Conservation (phyloP, 2,888 invertebrate species). For the Campoplex nolae region DNA sequence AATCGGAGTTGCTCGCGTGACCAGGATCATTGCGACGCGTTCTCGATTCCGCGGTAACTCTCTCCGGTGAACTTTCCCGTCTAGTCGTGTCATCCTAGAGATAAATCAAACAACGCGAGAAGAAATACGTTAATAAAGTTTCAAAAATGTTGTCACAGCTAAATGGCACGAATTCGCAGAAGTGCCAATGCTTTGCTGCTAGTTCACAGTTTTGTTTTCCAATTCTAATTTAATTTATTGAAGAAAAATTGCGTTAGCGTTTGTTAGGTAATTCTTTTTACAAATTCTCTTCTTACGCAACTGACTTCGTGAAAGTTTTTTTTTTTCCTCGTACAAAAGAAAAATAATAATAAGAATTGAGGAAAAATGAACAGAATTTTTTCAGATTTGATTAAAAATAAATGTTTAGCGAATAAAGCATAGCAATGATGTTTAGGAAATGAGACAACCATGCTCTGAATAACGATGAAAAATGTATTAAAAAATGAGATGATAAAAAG, state of each 20-base stretch:
- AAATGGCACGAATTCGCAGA: not conserved
- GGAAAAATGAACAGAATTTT: too few relatives aligned
- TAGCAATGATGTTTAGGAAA: too few relatives aligned
- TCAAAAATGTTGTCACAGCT: not conserved
- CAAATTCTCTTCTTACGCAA: not conserved
- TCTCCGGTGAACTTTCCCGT: conserved; percentile 78
- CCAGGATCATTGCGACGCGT: conserved; percentile 67
- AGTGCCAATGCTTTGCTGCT: not conserved
- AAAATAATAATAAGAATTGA: too few relatives aligned
- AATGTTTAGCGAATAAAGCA: too few relatives aligned
- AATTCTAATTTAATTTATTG: not conserved
- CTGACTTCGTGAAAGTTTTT: not conserved
- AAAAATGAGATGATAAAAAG: not conserved
- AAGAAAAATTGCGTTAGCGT: not conserved
- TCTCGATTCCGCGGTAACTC: conserved; percentile 68
- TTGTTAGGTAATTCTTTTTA: not conserved
- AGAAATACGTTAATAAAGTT: not conserved
- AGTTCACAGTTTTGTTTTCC: not conserved
- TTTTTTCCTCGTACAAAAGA: not conserved
- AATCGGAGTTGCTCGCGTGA: conserved; percentile 74
- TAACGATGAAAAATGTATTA: not conserved
- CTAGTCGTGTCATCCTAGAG: conserved; percentile 72
- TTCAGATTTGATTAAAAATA: too few relatives aligned
- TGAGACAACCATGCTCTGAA: too few relatives aligned
- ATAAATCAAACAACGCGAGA: not conserved